Base-by-base conservation (phyloP, 2,113 vertebrate species). In the Fulica atra region DNA sequence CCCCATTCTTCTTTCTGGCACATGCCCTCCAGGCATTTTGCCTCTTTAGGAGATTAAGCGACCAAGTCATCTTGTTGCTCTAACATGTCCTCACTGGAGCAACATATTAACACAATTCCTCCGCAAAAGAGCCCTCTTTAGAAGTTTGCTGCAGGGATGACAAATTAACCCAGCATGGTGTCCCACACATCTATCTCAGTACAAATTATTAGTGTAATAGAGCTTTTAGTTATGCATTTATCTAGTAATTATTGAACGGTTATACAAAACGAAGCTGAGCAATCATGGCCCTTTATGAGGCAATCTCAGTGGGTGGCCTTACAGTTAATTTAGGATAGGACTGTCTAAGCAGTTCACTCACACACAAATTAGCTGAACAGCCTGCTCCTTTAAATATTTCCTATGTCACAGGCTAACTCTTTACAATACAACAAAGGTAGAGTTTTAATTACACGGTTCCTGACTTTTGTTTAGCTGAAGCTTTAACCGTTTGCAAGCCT, bases 221-320 rank as follows among this genome's bases (percentile, higher is more conserved):
- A 98, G 97, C 98, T 98, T 98, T 98, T 98, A 98, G 97, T 98
- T 97, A 98, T 98, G 98, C 97, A 98, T 98, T 98, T 98, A 98
- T 98, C 97, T 98, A 95, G 97, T 97, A 98, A 98, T 98, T 98
- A 98, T 97, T 97, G 98, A 98, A 97, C 36, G 50, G 96, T 97
- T 97, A 89, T 96, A 98, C 95, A 97, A 95, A 98, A 97, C 78
- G 96, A 89, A 97, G 96, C 97, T 96, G 97, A 97, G 96, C 96
- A 96, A 97, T 92, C 97, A 85, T 4, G 93, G 98, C 97, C 97
- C 97, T 98, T 98, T 97, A 97, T 95, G 97, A 98, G 96, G 96
- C 61, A 93, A 51, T 86, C 98, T 97, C 97, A 44, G 97, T 98
- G 98, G 98, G 98, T 98, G 98, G 98, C 95, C 98, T 96, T 97